These are phyloP conservation scores for Trinorchestia longiramus DNA, from an alignment of 1,140 invertebrate genomes.

Conservation along the genomic window DNA sequence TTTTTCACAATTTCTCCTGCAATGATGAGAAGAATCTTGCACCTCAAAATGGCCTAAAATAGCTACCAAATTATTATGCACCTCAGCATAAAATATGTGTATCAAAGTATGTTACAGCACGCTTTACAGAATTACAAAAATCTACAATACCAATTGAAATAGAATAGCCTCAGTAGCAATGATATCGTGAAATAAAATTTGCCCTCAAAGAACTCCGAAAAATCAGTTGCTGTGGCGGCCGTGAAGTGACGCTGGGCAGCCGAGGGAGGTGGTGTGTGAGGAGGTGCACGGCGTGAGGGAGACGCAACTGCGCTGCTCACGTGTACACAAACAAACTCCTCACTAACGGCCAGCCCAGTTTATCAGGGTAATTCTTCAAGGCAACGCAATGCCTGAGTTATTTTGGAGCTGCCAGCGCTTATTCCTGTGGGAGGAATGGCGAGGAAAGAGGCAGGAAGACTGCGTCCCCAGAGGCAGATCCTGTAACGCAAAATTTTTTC, in stretches of 20 bases:
- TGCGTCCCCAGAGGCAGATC: background rate
- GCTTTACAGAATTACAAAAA: too few relatives aligned
- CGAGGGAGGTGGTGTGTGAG: background rate
- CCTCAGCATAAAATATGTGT: too few relatives aligned
- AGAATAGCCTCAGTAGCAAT: too few relatives aligned
- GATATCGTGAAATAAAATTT: too few relatives aligned
- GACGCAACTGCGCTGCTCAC: background rate
- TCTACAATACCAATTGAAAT: too few relatives aligned
- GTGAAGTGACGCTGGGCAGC: background rate
- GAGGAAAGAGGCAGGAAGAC: background rate
- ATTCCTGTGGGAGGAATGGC: slow-evolving; percentile 34
- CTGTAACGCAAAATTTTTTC: background rate
- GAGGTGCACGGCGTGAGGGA: background rate
- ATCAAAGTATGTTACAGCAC: too few relatives aligned
- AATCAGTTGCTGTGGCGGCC: background rate
- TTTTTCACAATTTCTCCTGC: too few relatives aligned
- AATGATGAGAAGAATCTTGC: too few relatives aligned
- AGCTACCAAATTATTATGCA: too few relatives aligned
- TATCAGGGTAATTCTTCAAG: background rate
- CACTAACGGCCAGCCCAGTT: background rate
- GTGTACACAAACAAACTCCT: background rate
- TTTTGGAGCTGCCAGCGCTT: background rate
- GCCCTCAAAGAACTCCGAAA: too few relatives aligned
- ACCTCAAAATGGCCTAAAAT: too few relatives aligned
- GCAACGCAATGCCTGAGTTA: background rate